Evolutionary conservation across 2,113 vertebrate genomes (phyloP).

Genomic region (Physeter macrocephalus): DNA sequence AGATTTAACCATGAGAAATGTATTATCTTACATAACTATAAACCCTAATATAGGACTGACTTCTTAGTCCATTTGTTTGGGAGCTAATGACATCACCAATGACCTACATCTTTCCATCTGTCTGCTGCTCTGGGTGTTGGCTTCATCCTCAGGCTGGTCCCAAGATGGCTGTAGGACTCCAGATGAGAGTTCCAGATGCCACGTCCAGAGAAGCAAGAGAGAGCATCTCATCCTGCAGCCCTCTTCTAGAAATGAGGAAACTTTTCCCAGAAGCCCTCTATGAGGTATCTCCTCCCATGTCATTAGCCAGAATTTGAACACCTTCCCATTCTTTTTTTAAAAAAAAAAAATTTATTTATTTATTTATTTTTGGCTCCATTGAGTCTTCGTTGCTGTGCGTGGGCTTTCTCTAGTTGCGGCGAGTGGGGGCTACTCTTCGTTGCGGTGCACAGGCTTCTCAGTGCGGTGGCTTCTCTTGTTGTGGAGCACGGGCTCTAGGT

Average conservation of each 20-base stretch:
- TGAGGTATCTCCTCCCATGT: background rate
- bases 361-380: background rate
- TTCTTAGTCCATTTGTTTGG: background rate
- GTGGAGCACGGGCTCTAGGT: background rate
- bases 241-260: background rate
- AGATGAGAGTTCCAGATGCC: background rate
- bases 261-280: background rate
- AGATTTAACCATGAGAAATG: background rate
- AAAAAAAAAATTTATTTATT: no score
- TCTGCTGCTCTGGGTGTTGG: background rate
- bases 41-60: background rate
- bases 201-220: background rate
- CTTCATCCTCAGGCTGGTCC: background rate
- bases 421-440: background rate
- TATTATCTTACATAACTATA: background rate
- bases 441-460: rapidly evolving
- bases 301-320: background rate
- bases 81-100: background rate
- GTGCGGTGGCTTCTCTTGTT: background rate
- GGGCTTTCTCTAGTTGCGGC: background rate
- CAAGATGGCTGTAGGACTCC: background rate
- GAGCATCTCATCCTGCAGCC: background rate
- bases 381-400: background rate
- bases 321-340: background rate
- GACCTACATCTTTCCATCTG: background rate